Evolutionary conservation across 1,140 invertebrate species (phyloP), one percentile per base, ranked within the genome.

Genomic region (Eubasilissa regina): DNA sequence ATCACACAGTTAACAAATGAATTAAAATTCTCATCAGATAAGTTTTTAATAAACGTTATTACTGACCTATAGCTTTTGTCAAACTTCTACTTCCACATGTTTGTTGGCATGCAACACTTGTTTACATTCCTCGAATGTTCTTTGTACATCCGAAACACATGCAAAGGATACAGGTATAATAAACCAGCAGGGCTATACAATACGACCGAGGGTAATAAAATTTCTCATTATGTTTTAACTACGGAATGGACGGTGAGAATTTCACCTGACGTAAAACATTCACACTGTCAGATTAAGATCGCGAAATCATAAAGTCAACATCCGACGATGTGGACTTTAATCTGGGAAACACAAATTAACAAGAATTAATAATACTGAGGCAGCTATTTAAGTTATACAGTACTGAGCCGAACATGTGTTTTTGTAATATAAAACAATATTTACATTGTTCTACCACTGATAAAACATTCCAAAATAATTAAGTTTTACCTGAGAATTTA

Each of bases 1-100:
- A 25, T 44, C 75, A 47, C n/a, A 64, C 68, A 80, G 77, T 80
- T 80, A 80, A 73, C 79, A 77, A 81, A 81, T 78, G 70, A 81
- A 78, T 75, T 81, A 60, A 78, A 78, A 81, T 78, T 70, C 12
- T 60, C 80, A 81, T 81, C 80, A 68, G 80, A 81, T 78, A 78
- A 48, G 70, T 75, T 81, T 75, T 58, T 58, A 66, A 77, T 81
- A 81, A 77, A 77, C 72, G 56, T 81, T 73, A 77, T 79, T 81
- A 81, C 77, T 81, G 15, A 81, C 55, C 56, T 44, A 73, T 45
- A 48, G 51, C 25, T 74, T 78, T 74, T 53, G 15, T 47, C 17
- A 58, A 58, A 45, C 35, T 17, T 15, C 12, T 66, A 66, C 43
- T 13, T 66, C 8, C 21, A 66, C n/a, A 70, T 75, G 12, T 35